Percentiles rank a stretch among this genome's conserved stretches.
phyloP scores from a whole-genome alignment of 2,888 invertebrate genomes.

The Hypselothyrea guttata region DNA sequence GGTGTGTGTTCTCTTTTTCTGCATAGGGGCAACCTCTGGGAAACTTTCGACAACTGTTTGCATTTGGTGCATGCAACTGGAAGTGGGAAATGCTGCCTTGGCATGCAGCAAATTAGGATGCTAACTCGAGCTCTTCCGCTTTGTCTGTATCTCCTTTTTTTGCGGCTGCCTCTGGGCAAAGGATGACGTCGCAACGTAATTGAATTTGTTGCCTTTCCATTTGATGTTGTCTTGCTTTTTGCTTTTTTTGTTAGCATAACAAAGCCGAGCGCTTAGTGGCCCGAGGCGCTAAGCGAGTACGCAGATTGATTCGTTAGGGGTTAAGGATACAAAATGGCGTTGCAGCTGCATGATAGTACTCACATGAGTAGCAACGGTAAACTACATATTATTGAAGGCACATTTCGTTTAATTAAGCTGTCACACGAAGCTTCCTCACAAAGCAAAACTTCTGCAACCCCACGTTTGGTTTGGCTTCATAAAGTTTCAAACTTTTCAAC shows the following conservation, averaged over 20 bases:
- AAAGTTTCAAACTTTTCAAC: slow-evolving; percentile 79
- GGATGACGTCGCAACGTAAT: slow-evolving; percentile 59
- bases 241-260: slow-evolving; percentile 48
- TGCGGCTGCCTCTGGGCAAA: slow-evolving; percentile 43
- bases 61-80: slow-evolving; percentile 23
- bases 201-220: slow-evolving; percentile 69
- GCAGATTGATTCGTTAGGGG: slow-evolving; percentile 57
- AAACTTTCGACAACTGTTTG: slow-evolving; percentile 41
- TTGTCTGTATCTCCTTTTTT: slow-evolving; percentile 17
- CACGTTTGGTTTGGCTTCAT: slow-evolving; percentile 16
- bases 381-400: slow-evolving; percentile 42
- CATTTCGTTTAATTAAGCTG: slow-evolving; percentile 62
- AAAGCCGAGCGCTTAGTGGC: slow-evolving; percentile 50
- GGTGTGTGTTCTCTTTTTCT: slow-evolving; percentile 64
- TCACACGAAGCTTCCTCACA: slow-evolving; percentile 48
- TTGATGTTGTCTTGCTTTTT: slow-evolving; percentile 54
- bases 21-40: slow-evolving; percentile 58
- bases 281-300: slow-evolving; percentile 43
- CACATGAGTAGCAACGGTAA: slow-evolving; percentile 17
- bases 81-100: slow-evolving; percentile 20
- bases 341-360: slow-evolving; percentile 35
- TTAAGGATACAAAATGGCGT: slow-evolving; percentile 42
- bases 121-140: slow-evolving; percentile 3
- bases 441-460: slow-evolving; percentile 21
- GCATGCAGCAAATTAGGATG: slow-evolving; percentile 1